Percentiles rank a stretch among this genome's conserved stretches.
These are phyloP conservation scores for Meghimatium bilineatum DNA, from an alignment of 2,888 invertebrate genomes.

Conservation along the genomic window DNA sequence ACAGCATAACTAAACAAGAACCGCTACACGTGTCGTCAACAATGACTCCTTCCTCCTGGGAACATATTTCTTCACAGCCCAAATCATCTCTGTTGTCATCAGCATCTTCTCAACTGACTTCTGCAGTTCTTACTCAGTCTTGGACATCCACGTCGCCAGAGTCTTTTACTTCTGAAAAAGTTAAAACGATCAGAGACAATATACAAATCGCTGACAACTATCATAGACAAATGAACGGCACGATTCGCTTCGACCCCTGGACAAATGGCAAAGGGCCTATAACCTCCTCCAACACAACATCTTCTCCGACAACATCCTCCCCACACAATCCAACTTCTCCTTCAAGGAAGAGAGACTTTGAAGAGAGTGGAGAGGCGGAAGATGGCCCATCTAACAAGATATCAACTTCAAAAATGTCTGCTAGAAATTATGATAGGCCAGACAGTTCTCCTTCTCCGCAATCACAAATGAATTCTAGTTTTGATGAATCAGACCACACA, in stretches of 20 bases:
- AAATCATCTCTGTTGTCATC: slow-evolving; percentile 34
- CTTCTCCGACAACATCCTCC: slow-evolving; percentile 25
- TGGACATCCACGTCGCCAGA: slow-evolving; percentile 1
- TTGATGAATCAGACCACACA: slow-evolving; percentile 41
- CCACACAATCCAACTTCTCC: slow-evolving; percentile 29
- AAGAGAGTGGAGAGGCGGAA: slow-evolving; percentile 9
- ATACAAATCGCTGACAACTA: slow-evolving; percentile 2
- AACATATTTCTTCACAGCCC: slow-evolving; percentile 15
- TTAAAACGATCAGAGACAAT: neutral
- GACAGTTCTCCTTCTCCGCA: slow-evolving; percentile 47
- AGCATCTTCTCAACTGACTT: slow-evolving; percentile 5
- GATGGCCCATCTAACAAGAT: neutral
- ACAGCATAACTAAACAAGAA: slow-evolving; percentile 34
- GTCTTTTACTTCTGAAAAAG: neutral
- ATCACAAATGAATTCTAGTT: slow-evolving; percentile 49
- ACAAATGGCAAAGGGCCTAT: slow-evolving; percentile 9
- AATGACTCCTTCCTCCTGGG: slow-evolving; percentile 37
- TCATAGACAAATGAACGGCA: slow-evolving; percentile 18
- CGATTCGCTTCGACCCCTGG: slow-evolving; percentile 26
- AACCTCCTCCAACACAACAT: neutral
- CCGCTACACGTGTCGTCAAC: slow-evolving; percentile 34
- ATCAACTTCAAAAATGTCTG: slow-evolving; percentile 19
- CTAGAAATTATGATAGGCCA: slow-evolving; percentile 35
- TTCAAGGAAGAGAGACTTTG: neutral
- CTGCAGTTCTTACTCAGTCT: slow-evolving; percentile 12